A percentile compares a stretch with the other conserved stretches of the same genome.
Evolutionary conservation across 2,888 invertebrate species (phyloP).

Genomic region (Cataglyphis rosenhaueri): DNA sequence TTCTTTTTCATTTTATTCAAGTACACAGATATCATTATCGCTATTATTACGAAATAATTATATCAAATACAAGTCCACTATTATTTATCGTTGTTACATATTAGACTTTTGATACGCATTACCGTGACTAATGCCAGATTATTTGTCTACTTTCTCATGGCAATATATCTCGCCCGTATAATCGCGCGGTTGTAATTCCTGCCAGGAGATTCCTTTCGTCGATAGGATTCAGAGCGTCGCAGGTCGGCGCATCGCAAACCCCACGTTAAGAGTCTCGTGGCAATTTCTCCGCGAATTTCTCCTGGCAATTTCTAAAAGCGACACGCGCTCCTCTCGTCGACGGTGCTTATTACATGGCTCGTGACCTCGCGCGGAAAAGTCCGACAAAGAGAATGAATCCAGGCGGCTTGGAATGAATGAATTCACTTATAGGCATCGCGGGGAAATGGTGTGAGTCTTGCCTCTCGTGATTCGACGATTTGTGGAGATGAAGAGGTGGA

Average conservation of each 20-base stretch:
- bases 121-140: not conserved
- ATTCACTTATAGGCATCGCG: not conserved
- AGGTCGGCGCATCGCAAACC: conserved; percentile 16
- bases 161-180: conserved; percentile 1
- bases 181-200: conserved; percentile 25
- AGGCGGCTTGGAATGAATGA: conserved; percentile 21
- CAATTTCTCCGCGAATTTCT: conserved; percentile 49
- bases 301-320: conserved; percentile 49
- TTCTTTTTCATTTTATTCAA: not conserved
- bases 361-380: conserved; percentile 40
- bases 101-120: not conserved
- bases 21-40: not conserved
- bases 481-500: not conserved
- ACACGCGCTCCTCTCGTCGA: conserved; percentile 12
- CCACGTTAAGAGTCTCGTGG: not conserved
- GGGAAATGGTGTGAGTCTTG: conserved; percentile 1
- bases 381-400: conserved; percentile 13
- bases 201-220: conserved; percentile 29
- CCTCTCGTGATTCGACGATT: not conserved
- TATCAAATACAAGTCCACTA: not conserved
- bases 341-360: conserved; percentile 37
- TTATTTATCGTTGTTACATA: not conserved
- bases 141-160: conserved; percentile 32
- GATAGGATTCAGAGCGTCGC: conserved; percentile 37
- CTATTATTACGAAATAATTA: not conserved